Evolutionary conservation across 2,888 invertebrate genomes (phyloP), one percentile per base, ranked within the genome.

Genomic region (Chalcosyrphus nemorum): DNA sequence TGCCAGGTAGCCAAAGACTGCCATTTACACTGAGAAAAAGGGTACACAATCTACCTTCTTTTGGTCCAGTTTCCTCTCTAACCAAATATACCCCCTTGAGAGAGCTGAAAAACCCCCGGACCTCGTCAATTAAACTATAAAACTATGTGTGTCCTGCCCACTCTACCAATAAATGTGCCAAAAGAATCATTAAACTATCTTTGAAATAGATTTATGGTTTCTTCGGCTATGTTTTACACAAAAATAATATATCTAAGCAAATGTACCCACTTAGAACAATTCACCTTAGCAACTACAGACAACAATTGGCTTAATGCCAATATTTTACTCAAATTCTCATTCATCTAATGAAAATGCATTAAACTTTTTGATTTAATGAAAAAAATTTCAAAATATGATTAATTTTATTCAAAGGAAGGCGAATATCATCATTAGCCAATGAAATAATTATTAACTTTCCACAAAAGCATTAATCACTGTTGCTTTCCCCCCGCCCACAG

Each of bases 401-500:
- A 74, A 80, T 65, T 61, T 9, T 21, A 38, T n/a, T 35, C 24
- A 3, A 7, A 21, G 29, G 0, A n/a, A 13, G 4, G 50, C 2
- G 2, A 38, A 19, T 54, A 27, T 52, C 54, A 54, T 11, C 19
- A 9, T n/a, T 50, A 43, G 54, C 29, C 68, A 68, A 56, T 32
- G 7, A 43, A 43, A 29, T 38, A 56, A 68, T 68, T 41, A 29
- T 43, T 56, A 11, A 9, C 27, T 52, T 41, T 52, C 11, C 15
- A 35, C 50, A 35, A 13, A 9, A 50, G 9, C 15, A 32, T 57
- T 56, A 56, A 70, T 57, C 29, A 29, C 47, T 19, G 35, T 47
- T n/a, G 15, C 3, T 47, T n/a, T 17, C 3, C 13, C 5, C 15
- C 17, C 27, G 0, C 17, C 45, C 74, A 32, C 90, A 96, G 96